Conservation (phyloP, 2,888 invertebrate genomes). For the Stictocephala bisonia region DNA sequence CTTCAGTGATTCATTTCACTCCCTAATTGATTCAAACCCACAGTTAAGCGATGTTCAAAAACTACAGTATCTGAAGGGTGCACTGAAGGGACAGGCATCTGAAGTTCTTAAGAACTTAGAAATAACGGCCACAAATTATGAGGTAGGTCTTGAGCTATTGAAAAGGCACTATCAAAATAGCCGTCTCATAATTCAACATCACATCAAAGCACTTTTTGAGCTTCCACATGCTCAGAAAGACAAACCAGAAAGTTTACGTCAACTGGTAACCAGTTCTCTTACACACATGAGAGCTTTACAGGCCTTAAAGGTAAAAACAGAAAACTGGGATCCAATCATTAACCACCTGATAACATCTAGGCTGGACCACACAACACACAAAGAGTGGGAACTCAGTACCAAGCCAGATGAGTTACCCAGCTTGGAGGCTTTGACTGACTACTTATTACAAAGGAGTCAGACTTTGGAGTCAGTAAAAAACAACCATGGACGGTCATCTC, state of each 20-base stretch:
- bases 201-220: constrained; percentile 14
- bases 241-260: neutral
- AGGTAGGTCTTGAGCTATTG: neutral
- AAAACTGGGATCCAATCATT: neutral
- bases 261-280: too few species aligned
- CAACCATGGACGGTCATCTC: neutral
- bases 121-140: constrained; percentile 1
- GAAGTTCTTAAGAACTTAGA: constrained; percentile 7
- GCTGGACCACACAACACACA: too few species aligned
- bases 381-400: too few species aligned
- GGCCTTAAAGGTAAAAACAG: neutral
- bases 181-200: neutral
- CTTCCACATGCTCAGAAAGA: neutral
- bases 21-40: neutral
- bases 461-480: neutral
- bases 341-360: neutral
- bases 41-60: neutral
- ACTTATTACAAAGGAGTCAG: too few species aligned
- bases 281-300: neutral
- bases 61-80: constrained; percentile 7
- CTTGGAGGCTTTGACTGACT: too few species aligned
- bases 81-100: constrained; percentile 19
- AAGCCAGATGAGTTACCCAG: too few species aligned
- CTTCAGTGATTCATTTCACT: neutral
- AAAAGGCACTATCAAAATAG: neutral